Conservation (phyloP, 2,113 vertebrate genomes). For the Pterophyllum scalare region DNA sequence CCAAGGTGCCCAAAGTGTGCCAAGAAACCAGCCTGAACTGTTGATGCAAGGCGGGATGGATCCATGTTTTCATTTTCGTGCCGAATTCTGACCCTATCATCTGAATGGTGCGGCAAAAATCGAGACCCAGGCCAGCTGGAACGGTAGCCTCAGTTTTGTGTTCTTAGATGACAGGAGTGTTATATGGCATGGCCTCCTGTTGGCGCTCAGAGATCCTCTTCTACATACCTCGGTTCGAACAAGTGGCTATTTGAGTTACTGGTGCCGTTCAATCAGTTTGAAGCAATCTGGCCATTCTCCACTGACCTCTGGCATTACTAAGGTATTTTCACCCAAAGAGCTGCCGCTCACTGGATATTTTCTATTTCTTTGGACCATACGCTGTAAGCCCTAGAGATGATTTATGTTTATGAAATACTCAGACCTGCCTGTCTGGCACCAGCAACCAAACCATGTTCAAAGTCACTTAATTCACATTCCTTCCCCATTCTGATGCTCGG, state of each 20-base stretch:
- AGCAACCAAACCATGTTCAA: not conserved
- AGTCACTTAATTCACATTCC: rapidly evolving
- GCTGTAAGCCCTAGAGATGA: not conserved
- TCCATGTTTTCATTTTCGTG: not conserved
- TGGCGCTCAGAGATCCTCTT: not conserved
- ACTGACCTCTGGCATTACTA: not conserved
- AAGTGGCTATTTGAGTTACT: no score
- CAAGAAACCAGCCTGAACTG: not conserved
- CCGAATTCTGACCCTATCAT: not conserved
- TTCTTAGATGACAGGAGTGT: not conserved
- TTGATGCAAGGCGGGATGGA: not conserved
- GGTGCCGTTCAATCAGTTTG: not conserved
- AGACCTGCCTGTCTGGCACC: rapidly evolving
- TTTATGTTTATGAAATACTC: not conserved
- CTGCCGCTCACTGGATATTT: not conserved
- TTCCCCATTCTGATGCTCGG: not conserved
- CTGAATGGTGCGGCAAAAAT: not conserved
- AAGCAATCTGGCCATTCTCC: not conserved
- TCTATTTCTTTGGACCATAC: not conserved
- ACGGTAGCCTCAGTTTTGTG: no score
- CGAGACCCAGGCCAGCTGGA: rapidly evolving
- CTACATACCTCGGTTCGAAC: not conserved
- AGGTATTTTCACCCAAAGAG: not conserved
- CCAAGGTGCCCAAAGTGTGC: not conserved
- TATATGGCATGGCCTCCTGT: no score